Percentiles rank a stretch among this genome's conserved stretches.
Conservation (phyloP, 1,140 invertebrate genomes). For the Conus betulinus region DNA sequence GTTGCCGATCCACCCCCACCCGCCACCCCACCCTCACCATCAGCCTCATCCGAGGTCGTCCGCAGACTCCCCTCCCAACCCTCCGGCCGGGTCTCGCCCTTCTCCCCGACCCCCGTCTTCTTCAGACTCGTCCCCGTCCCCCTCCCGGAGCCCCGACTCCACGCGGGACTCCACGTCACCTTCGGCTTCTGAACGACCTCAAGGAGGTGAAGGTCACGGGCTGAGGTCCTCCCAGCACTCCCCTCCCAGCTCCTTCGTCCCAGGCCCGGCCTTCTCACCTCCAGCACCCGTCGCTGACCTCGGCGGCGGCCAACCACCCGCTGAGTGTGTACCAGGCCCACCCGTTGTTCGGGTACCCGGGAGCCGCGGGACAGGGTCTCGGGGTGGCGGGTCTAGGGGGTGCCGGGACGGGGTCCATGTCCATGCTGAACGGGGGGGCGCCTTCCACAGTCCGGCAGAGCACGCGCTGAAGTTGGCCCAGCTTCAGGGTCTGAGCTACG, state of each 20-base stretch:
- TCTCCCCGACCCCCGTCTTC: constrained; percentile 57
- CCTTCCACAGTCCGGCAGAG: constrained; percentile 69
- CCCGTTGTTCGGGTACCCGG: constrained; percentile 36
- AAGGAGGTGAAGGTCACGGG: no score
- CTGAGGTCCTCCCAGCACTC: constrained; percentile 12
- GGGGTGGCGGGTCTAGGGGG: constrained; percentile 32
- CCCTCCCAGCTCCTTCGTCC: constrained; percentile 61
- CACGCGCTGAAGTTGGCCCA: constrained; percentile 69
- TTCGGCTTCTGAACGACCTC: background rate
- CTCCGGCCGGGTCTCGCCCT: constrained; percentile 3
- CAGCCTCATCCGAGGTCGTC: constrained; percentile 7
- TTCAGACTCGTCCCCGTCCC: constrained; percentile 56
- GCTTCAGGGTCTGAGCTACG: constrained; percentile 58
- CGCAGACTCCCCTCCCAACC: background rate
- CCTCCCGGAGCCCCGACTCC: constrained; percentile 62
- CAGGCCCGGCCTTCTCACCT: constrained; percentile 64
- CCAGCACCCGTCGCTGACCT: constrained; percentile 53
- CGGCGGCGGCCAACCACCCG: constrained; percentile 36
- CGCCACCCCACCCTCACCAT: background rate
- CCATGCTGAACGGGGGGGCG: constrained; percentile 55
- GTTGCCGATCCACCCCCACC: background rate
- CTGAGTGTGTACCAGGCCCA: constrained; percentile 58
- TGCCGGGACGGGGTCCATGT: constrained; percentile 34
- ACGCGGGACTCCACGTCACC: constrained; percentile 55
- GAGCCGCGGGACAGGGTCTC: constrained; percentile 26